Base-by-base conservation (phyloP, 1,140 invertebrate species). In the Caenorhabditis latens region DNA sequence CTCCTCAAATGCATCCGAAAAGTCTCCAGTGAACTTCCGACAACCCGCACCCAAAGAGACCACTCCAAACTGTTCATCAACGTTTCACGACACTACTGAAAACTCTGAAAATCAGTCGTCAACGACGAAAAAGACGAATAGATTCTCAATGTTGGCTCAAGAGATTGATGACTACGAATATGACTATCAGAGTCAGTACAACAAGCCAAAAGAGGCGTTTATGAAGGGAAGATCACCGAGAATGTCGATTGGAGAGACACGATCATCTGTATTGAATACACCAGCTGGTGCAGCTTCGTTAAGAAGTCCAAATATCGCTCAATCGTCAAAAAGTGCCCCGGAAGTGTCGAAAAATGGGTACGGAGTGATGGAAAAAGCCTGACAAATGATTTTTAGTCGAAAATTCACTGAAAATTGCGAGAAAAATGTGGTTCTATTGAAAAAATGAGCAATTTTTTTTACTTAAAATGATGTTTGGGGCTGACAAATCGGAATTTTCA, bases 201-300 rank as follows among this genome's bases (percentile, higher is more conserved):
- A 79, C 24, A n/a, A 24, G n/a, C 71, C 71, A n/a, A 79, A 79
- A 53, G 71, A 79, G 46, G 71, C 71, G 11, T 79, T 21, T 50
- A 79, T 79, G 71, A 79, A 79, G 71, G 71, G 71, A 3, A 50
- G 71, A 53, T 79, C 71, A 14, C 71, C 71, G n/a, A 48, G 46
- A 79, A 79, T 79, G 71, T 79, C 71, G 46, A 79, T 79, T 42
- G 71, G 71, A 50, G 71, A 79, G 71, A 79, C 46, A 24, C 71
- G 71, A 19, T 46, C 71, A 21, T 16, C 71, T 5, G 71, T 79
- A 24, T 50, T 79, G 46, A 53, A 46, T 50, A 50, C 71, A 43
- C 71, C 71, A 11, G 71, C 71, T 32, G 71, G 71, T 0, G 19
- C 19, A 4, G 46, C 43, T 8, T 7, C 43, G 5, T 46, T 50